These are phyloP conservation scores for Paramormyrops kingsleyae DNA, from an alignment of 2,113 vertebrate genomes.

Conservation along the genomic window DNA sequence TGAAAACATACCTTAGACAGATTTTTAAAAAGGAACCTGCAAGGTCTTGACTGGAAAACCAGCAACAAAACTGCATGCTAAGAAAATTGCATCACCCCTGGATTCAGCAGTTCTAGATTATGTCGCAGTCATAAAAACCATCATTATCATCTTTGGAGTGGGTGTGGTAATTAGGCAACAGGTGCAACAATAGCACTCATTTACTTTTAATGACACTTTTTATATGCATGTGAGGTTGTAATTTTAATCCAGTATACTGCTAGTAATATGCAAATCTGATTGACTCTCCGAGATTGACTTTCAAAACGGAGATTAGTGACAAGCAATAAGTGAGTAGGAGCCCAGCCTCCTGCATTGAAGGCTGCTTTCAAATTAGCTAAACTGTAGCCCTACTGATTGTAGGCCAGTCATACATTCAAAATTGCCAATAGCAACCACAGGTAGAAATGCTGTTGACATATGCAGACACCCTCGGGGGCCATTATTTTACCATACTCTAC, in stretches of 20 bases:
- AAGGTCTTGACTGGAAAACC: not conserved
- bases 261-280: not conserved
- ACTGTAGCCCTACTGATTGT: not conserved
- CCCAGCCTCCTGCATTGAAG: not conserved
- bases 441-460: not conserved
- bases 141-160: not conserved
- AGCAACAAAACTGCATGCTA: not conserved
- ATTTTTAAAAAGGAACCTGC: not conserved
- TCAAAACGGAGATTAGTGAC: not conserved
- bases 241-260: not conserved
- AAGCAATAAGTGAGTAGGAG: not conserved
- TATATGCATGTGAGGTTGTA: not conserved
- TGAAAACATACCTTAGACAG: not conserved
- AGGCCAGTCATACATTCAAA: not conserved
- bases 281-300: not conserved
- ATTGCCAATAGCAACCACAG: not conserved
- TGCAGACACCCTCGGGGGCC: not conserved
- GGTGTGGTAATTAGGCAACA: not conserved
- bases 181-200: not conserved
- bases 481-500: not conserved
- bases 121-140: not conserved
- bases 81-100: not conserved
- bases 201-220: not conserved
- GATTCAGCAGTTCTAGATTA: not conserved
- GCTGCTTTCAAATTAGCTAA: not conserved